Evolutionary conservation across 2,113 vertebrate genomes (phyloP), one percentile per base, ranked within the genome.

Genomic region (Nerophis ophidion): DNA sequence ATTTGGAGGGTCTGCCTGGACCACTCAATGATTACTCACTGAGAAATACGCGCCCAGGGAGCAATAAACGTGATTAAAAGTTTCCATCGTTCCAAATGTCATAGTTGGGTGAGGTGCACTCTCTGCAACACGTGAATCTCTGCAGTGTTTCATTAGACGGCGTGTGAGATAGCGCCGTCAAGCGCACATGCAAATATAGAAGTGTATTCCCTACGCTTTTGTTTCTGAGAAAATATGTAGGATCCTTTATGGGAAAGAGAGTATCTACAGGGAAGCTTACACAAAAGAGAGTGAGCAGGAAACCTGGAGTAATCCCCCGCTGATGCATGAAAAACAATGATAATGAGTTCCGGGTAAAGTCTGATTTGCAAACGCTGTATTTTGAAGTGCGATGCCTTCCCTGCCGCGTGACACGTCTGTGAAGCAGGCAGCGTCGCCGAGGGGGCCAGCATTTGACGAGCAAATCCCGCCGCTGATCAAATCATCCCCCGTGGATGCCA

Each of bases 391-490:
- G 49, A 55, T 60, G 2, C 47, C 55, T 63, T 46, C 33, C 61
- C 48, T 33, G 3, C 51, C 60, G 48, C 51, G 53, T 71, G 72
- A 55, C 44, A 62, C 45, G 15, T 53, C 40, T 59, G 50, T 57
- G 45, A 66, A 68, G 54, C n/a, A 59, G 47, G 34, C 59, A 10
- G 58, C 68, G 48, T 5, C 36, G 68, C 53, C 2, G 19, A 5
- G 11, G 11, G 45, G 65, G 52, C 9, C 45, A 40, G 57, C 36
- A 48, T 47, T 61, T 58, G 55, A 79, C 33, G 38, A 65, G 59
- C 19, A 70, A 70, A 70, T 6, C 16, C 42, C 48, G 19, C 16
- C 5, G 2, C 67, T 65, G 60, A 72, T 74, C 47, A 65, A 76
- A 68, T 70, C 55, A 58, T 68, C 61, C 40, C 12, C 53, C 60